phyloP scores from a whole-genome alignment of 2,888 invertebrate genomes.

The Tyria jacobaeae region DNA sequence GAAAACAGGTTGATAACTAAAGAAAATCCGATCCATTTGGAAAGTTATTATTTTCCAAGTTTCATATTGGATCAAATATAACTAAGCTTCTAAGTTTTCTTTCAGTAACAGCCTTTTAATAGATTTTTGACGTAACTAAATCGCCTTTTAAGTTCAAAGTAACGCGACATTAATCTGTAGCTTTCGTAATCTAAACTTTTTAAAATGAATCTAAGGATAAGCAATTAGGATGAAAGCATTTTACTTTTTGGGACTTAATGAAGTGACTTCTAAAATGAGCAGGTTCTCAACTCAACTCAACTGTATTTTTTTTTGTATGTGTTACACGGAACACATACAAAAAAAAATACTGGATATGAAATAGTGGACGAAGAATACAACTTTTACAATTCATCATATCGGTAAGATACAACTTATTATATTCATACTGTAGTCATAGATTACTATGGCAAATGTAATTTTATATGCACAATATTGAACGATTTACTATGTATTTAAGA shows the following conservation, averaged over 20 bases:
- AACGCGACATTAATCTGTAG: neutral
- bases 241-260: neutral
- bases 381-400: no score
- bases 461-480: no score
- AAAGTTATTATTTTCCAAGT: conserved; percentile 9
- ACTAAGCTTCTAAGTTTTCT: conserved; percentile 7
- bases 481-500: no score
- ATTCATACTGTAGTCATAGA: no score
- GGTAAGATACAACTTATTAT: no score
- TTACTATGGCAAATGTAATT: no score
- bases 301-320: no score
- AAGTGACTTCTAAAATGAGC: no score
- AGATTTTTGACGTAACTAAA: neutral
- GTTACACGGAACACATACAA: no score
- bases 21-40: neutral
- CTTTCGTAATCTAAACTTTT: neutral
- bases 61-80: conserved; percentile 15
- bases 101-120: conserved; percentile 8
- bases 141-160: conserved; percentile 5
- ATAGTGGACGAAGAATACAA: no score
- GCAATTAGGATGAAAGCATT: neutral
- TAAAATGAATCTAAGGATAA: neutral
- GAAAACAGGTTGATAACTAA: neutral
- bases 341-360: no score
- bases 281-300: no score